phyloP scores from a whole-genome alignment of 2,888 invertebrate genomes.

The Parnassius glacialis region DNA sequence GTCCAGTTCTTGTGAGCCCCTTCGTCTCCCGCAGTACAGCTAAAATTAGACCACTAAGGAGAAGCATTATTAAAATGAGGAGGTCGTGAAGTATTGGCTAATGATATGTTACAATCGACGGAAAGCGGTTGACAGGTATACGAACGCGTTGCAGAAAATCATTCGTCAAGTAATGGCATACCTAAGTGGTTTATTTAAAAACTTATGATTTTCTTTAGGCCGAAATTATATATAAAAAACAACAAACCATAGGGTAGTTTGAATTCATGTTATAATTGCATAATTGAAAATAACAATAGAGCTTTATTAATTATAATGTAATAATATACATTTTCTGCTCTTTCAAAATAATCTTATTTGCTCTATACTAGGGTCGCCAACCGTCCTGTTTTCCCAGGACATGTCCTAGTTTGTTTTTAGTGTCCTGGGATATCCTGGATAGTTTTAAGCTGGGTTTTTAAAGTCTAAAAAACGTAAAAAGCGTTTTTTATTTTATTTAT shows the following conservation, averaged over 20 bases:
- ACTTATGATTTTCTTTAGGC: slow-evolving; percentile 9
- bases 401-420: too few species aligned
- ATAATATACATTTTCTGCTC: too few species aligned
- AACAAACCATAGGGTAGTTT: background rate
- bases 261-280: background rate
- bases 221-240: background rate
- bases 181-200: slow-evolving; percentile 23
- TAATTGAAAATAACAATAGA: background rate
- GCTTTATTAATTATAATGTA: slow-evolving; percentile 1
- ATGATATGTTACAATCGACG: slow-evolving; percentile 25
- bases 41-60: slow-evolving; percentile 13
- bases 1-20: slow-evolving; percentile 22
- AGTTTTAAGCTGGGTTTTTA: too few species aligned
- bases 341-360: too few species aligned
- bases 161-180: slow-evolving; percentile 25
- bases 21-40: slow-evolving; percentile 11
- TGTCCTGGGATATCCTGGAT: too few species aligned
- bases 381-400: too few species aligned
- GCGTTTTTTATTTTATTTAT: too few species aligned
- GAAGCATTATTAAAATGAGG: slow-evolving; percentile 1
- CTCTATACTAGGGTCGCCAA: too few species aligned
- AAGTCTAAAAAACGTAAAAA: too few species aligned
- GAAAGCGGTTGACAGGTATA: slow-evolving; percentile 28
- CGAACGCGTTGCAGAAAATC: slow-evolving; percentile 24
- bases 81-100: slow-evolving; percentile 13